Conservation (phyloP, 2,797 vertebrate genomes). For the Gadopsis marmoratus region DNA sequence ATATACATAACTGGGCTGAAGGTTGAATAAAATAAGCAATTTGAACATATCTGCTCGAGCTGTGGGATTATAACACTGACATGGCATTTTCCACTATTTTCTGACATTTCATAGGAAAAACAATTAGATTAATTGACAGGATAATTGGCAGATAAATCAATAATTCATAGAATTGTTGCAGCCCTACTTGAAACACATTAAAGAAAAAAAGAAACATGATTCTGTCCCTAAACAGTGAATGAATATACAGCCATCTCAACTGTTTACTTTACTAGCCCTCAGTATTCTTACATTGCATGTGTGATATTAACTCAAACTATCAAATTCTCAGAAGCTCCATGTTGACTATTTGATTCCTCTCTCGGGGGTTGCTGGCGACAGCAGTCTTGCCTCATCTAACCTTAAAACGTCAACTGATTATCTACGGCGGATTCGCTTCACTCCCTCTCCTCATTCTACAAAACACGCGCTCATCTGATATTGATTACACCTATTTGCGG, state of each 20-base stretch:
- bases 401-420: conserved; percentile 63
- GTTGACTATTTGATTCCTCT: conserved; percentile 35
- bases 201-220: neutral
- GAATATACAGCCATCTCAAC: neutral
- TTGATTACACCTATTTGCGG: conserved; percentile 53
- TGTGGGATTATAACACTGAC: neutral
- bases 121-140: neutral
- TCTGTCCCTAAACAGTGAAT: neutral
- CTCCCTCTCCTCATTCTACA: conserved; percentile 19
- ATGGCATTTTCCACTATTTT: neutral
- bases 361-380: conserved; percentile 55
- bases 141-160: neutral
- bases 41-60: neutral
- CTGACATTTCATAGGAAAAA: neutral
- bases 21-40: conserved; percentile 4
- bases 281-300: neutral
- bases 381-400: conserved; percentile 51
- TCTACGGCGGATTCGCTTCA: conserved; percentile 55
- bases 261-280: neutral
- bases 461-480: conserved; percentile 58
- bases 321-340: conserved; percentile 29
- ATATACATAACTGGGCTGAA: neutral
- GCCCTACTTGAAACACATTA: neutral
- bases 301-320: conserved; percentile 26
- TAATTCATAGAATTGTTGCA: neutral